Evolutionary conservation across 2,888 invertebrate species (phyloP), one percentile per base, ranked within the genome.

Genomic region (Linyphia triangularis): DNA sequence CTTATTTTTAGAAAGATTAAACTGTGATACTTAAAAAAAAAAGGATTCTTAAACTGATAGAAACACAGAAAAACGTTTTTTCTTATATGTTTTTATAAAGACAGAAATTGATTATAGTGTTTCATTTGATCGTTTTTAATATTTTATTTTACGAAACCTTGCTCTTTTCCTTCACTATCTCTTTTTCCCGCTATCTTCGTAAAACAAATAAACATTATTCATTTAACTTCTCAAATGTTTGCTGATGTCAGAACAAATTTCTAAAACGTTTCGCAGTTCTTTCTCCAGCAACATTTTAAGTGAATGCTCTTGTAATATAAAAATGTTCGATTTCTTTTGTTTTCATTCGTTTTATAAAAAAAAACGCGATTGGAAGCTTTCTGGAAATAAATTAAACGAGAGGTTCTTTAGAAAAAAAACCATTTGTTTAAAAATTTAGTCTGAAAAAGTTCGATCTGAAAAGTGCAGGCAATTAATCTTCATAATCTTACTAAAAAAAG

Each of bases 131-230:
- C 67, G 9, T 51, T 51, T 51, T 51, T 33, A 33, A n/a, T 33
- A 6, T 51, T 51, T 2, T 16, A n/a, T 24, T 70, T 43, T 61
- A 24, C 26, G 10, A 9, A 33, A 33, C 30, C 33, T 63, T 37
- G 24, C 10, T n/a, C n/a, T n/a, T n/a, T n/a, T n/a, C n/a, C n/a
- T n/a, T n/a, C n/a, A n/a, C n/a, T 13, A 4, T 70, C 37, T 61
- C 33, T 16, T 28, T n/a, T 57, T n/a, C n/a, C n/a, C n/a, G n/a
- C n/a, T n/a, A n/a, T n/a, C n/a, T n/a, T n/a, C n/a, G 2, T 4
- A 75, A 61, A 75, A 61, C 33, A 75, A 75, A 75, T 70, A 16
- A 75, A 22, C 37, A n/a, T 30, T 73, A 30, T 57, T 57, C 43
- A n/a, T 22, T 13, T 33, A 61, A 26, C 75, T 75, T 33, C 13